Evolutionary conservation across 2,797 vertebrate species (phyloP).

Genomic region (Erethizon dorsatum): DNA sequence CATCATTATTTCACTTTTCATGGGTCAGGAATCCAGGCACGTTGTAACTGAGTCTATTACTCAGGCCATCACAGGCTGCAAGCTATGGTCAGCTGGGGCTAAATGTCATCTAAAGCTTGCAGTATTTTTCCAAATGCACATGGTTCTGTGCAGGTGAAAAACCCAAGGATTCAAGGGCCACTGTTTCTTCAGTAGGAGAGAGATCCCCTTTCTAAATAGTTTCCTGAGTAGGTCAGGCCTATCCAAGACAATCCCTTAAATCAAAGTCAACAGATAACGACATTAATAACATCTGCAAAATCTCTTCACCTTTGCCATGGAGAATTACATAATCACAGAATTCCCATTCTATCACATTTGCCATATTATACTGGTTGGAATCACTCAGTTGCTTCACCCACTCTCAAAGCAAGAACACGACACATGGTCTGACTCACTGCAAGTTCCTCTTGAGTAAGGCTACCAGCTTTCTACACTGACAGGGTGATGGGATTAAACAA

Average conservation of each 20-base stretch:
- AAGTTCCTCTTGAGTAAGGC: neutral
- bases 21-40: neutral
- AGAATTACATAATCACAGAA: neutral
- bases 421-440: fast-evolving
- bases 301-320: neutral
- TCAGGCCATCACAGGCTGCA: neutral
- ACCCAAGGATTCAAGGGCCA: neutral
- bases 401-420: neutral
- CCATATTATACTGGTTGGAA: neutral
- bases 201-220: neutral
- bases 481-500: neutral
- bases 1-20: neutral
- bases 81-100: neutral
- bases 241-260: neutral
- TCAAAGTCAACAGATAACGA: neutral
- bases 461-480: neutral
- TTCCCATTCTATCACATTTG: neutral
- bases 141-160: neutral
- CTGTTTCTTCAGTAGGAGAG: neutral
- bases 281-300: neutral
- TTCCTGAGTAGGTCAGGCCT: neutral
- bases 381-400: neutral
- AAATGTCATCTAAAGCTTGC: neutral
- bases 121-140: neutral
- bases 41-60: neutral